Evolutionary conservation across 2,113 vertebrate genomes (phyloP), one percentile per base, ranked within the genome.

Genomic region (Camelus bactrianus): DNA sequence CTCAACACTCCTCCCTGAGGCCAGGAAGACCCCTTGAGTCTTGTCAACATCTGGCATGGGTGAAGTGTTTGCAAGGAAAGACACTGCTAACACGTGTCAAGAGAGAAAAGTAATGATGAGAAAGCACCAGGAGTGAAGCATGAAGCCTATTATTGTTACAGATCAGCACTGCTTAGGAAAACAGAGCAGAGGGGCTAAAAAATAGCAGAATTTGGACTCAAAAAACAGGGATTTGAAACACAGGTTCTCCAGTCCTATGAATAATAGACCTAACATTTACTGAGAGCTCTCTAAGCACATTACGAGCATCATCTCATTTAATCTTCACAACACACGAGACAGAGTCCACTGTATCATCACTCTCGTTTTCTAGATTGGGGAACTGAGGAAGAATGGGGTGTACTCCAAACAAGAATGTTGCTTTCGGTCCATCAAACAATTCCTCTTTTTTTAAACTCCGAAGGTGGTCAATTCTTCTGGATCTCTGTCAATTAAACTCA

Each of bases 51-150:
- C 72, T 89, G 75, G 86, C 76, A 46, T 0, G 1, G 42, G 72
- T 52, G 79, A 97, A 28, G 75, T 94, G 14, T 58, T 62, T 83
- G 2, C 32, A 42, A 83, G 83, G 98, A 95, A 96, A 95, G 46
- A 62, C 0, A 0, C 90, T 58, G 22, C 50, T 76, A 92, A 62
- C 38, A 26, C 46, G 75, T 94, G 88, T 85, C 95, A 82, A 50
- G 26, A 46, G 75, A 90, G 65, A 96, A 69, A 80, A 88, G 26
- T 26, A 38, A 77, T 64, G 26, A 38, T 48, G 19, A 32, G 72
- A 65, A 86, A 62, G 19, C 81, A 46, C 3, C 4, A 52, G 17
- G 56, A 70, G 64, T n/a, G 38, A 75, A 92, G 5, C 28, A n/a
- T 5, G 52, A 75, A 87, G 42, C 12, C 58, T 42, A 0, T 30